These are phyloP conservation scores for Plectropomus leopardus DNA, from an alignment of 2,113 vertebrate genomes.

Conservation along the genomic window DNA sequence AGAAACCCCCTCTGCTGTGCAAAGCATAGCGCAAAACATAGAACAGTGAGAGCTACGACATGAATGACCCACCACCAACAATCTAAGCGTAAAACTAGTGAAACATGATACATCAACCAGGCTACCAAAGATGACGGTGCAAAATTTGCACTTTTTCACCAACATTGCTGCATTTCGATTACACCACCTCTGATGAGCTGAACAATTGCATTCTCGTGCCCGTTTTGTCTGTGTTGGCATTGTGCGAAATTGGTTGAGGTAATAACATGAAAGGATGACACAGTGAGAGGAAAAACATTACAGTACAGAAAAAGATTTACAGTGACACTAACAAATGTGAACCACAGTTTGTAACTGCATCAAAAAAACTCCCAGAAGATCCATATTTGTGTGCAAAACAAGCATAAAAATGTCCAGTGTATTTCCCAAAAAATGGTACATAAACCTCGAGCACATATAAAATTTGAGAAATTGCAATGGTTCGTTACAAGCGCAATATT, in stretches of 20 bases:
- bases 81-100: slow-evolving; percentile 34
- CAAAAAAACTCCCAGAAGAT: slow-evolving; percentile 23
- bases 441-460: slow-evolving; percentile 11
- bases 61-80: slow-evolving; percentile 70
- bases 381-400: slow-evolving; percentile 55
- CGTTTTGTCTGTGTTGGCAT: slow-evolving; percentile 11
- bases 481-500: slow-evolving; percentile 15
- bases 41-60: slow-evolving; percentile 25
- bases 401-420: slow-evolving; percentile 40
- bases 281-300: slow-evolving; percentile 17
- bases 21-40: slow-evolving; percentile 32
- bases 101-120: slow-evolving; percentile 23
- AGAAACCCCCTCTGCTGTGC: slow-evolving; percentile 20
- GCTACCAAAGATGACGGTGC: not conserved
- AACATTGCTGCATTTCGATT: not conserved
- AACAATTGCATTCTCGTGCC: slow-evolving; percentile 10
- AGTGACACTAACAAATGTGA: slow-evolving; percentile 25
- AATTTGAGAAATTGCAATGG: slow-evolving; percentile 1
- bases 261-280: slow-evolving; percentile 14
- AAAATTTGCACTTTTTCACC: not conserved
- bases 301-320: slow-evolving; percentile 7
- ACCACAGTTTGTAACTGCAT: not conserved
- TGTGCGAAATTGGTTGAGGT: slow-evolving; percentile 46
- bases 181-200: not conserved
- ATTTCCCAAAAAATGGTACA: slow-evolving; percentile 2